Conservation (phyloP, 2,888 invertebrate genomes). For the Asteroscopus sphinx region DNA sequence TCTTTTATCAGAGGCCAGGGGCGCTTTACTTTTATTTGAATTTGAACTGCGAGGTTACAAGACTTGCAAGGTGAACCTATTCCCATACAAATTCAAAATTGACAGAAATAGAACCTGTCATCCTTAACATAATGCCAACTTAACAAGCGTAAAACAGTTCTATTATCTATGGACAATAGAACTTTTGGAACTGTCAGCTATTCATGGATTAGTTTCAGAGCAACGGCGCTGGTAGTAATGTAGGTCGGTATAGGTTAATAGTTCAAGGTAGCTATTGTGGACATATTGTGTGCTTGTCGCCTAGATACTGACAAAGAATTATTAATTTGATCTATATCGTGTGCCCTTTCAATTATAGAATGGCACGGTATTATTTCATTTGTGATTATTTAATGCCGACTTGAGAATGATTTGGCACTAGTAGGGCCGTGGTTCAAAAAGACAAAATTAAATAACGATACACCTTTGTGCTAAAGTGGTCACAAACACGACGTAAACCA, state of each 20-base stretch:
- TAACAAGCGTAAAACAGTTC: conserved; percentile 50
- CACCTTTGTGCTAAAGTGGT: too few species aligned
- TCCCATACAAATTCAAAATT: conserved; percentile 28
- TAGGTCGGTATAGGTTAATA: conserved; percentile 56
- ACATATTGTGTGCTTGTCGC: conserved; percentile 55
- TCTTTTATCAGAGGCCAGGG: too few species aligned
- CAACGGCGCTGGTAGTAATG: conserved; percentile 38
- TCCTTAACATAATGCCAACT: conserved; percentile 39
- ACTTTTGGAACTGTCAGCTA: conserved; percentile 45
- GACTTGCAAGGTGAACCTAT: conserved; percentile 25
- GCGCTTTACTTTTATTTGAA: conserved; percentile 14
- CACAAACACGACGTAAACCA: too few species aligned
- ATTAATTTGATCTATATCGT: conserved; percentile 51
- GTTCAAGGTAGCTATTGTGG: conserved; percentile 51
- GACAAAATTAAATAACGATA: too few species aligned
- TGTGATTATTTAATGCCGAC: not conserved
- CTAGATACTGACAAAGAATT: conserved; percentile 40
- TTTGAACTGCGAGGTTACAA: conserved; percentile 13
- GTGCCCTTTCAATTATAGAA: conserved; percentile 23
- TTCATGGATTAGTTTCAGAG: conserved; percentile 49
- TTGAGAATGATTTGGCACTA: not conserved
- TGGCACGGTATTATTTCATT: conserved; percentile 2
- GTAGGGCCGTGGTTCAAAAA: too few species aligned
- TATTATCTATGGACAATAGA: conserved; percentile 49
- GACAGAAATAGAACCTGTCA: conserved; percentile 51